Evolutionary conservation across 2,797 vertebrate species (phyloP).

Genomic region (Sarcoramphus papa): DNA sequence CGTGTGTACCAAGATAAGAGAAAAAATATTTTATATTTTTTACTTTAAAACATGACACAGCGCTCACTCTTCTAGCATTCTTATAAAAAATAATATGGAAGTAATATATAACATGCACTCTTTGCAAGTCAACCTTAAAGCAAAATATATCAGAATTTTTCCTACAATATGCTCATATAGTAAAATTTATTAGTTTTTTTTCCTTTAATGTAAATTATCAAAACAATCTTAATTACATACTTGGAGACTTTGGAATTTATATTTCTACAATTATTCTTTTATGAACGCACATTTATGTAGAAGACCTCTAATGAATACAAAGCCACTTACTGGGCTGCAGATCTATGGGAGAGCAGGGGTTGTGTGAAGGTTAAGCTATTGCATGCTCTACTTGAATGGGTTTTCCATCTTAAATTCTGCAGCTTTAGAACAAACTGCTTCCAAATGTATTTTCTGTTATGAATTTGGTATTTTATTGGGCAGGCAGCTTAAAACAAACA

Average conservation of each 20-base stretch:
- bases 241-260: background rate
- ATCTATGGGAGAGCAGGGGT: background rate
- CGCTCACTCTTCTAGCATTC: background rate
- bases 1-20: background rate
- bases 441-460: background rate
- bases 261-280: background rate
- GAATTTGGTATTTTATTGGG: background rate
- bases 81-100: background rate
- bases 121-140: background rate
- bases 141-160: background rate
- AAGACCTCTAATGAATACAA: background rate
- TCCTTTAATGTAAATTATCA: background rate
- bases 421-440: conserved; percentile 12
- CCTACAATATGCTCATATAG: background rate
- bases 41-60: background rate
- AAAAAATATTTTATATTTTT: background rate
- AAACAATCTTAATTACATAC: background rate
- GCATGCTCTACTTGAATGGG: background rate
- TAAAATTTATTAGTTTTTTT: background rate
- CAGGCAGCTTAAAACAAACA: conserved; percentile 11
- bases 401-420: background rate
- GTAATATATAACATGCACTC: background rate
- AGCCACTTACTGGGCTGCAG: background rate
- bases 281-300: background rate
- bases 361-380: background rate